Conservation (phyloP, 2,113 vertebrate genomes). For the Brevimyrus niger region DNA sequence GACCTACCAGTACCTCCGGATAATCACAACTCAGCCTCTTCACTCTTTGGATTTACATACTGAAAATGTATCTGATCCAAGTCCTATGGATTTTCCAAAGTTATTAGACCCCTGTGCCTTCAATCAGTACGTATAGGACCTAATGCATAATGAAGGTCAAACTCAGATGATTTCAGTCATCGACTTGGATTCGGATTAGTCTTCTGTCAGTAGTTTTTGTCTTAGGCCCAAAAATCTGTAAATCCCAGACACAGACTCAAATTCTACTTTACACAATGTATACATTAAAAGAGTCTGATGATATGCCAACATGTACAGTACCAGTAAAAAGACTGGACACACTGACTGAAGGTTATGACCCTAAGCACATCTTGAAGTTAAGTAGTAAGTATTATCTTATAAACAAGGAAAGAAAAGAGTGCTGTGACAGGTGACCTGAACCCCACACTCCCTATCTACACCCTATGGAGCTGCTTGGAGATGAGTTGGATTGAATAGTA, state of each 20-base stretch:
- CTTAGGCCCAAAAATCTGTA: slow-evolving; percentile 24
- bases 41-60: background rate
- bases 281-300: background rate
- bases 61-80: slow-evolving; percentile 2
- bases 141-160: slow-evolving; percentile 7
- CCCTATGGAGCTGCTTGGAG: background rate
- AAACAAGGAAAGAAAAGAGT: background rate
- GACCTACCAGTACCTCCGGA: background rate
- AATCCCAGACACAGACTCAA: slow-evolving; percentile 44
- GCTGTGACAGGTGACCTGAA: background rate
- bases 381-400: background rate
- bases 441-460: background rate
- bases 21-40: background rate
- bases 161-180: background rate
- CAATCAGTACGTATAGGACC: background rate
- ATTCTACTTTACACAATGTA: background rate
- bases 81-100: background rate
- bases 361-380: background rate
- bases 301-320: background rate
- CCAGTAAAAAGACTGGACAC: background rate
- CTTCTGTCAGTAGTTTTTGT: background rate
- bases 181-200: background rate
- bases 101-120: background rate
- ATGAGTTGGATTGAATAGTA: background rate
- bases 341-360: background rate